These are phyloP conservation scores for Heliangelus exortis DNA, from an alignment of 2,797 vertebrate genomes.

Conservation along the genomic window DNA sequence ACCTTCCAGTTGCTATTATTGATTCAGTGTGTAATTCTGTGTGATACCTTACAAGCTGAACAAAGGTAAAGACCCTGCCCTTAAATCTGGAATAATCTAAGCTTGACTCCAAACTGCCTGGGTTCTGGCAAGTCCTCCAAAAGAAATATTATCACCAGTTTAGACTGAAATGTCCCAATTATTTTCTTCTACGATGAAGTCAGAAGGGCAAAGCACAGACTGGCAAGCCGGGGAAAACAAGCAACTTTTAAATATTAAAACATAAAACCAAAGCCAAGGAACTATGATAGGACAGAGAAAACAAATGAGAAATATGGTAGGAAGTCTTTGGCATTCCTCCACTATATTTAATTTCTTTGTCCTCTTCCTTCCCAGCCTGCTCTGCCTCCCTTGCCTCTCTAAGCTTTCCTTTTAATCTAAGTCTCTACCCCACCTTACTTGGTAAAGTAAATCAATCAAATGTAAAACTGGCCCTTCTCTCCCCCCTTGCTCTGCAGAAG, in stretches of 20 bases:
- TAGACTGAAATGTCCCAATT: background rate
- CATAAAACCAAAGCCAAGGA: background rate
- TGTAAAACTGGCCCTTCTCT: background rate
- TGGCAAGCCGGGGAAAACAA: background rate
- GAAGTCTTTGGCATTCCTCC: background rate
- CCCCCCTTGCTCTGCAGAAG: accelerated
- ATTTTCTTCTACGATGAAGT: background rate
- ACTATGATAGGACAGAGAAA: background rate
- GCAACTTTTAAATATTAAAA: background rate
- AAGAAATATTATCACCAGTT: background rate
- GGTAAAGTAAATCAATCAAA: background rate
- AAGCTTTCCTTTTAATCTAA: background rate
- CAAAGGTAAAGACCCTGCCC: background rate
- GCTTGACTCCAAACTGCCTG: background rate
- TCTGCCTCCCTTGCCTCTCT: background rate
- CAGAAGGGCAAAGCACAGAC: background rate
- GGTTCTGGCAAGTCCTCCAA: background rate
- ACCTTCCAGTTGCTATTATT: background rate
- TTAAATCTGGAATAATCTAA: background rate
- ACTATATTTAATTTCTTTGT: background rate
- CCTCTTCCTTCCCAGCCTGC: background rate
- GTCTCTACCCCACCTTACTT: background rate
- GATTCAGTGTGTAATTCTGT: background rate
- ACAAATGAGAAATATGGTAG: background rate
- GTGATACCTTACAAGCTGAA: background rate